Percentiles rank a stretch among this genome's conserved stretches.
These are phyloP conservation scores for Aphis craccivora DNA, from an alignment of 1,140 invertebrate species.

Conservation along the genomic window DNA sequence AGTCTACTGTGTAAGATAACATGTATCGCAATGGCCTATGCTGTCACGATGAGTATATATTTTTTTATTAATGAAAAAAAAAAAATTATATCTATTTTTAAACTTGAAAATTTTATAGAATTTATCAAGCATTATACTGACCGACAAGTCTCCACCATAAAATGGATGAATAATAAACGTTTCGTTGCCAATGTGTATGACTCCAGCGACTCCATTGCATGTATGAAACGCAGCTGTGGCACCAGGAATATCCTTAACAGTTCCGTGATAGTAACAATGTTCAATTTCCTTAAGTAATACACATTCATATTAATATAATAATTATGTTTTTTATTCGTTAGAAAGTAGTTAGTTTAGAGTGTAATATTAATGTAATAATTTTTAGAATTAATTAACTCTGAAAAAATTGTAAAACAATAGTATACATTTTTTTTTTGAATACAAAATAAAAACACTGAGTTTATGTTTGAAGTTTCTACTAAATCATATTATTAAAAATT, in stretches of 20 bases:
- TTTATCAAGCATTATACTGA: constrained; percentile 71
- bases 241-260: constrained; percentile 92
- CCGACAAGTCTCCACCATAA: constrained; percentile 93
- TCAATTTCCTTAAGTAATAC: constrained; percentile 82
- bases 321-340: neutral
- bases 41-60: too few species aligned
- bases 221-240: constrained; percentile 96
- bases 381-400: neutral
- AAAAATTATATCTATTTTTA: neutral
- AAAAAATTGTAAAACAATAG: neutral
- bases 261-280: constrained; percentile 95
- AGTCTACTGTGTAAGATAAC: too few species aligned
- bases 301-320: neutral
- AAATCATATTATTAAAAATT: neutral
- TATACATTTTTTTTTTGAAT: neutral
- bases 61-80: too few species aligned
- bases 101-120: neutral
- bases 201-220: constrained; percentile 94
- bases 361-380: neutral
- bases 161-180: constrained; percentile 97
- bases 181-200: constrained; percentile 95
- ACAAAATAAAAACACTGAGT: neutral
- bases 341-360: neutral
- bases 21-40: too few species aligned
- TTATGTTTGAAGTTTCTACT: neutral